Percentiles rank a stretch among this genome's conserved stretches.
These are phyloP conservation scores for Cephonodes hylas DNA, from an alignment of 2,888 invertebrate genomes.

Conservation along the genomic window DNA sequence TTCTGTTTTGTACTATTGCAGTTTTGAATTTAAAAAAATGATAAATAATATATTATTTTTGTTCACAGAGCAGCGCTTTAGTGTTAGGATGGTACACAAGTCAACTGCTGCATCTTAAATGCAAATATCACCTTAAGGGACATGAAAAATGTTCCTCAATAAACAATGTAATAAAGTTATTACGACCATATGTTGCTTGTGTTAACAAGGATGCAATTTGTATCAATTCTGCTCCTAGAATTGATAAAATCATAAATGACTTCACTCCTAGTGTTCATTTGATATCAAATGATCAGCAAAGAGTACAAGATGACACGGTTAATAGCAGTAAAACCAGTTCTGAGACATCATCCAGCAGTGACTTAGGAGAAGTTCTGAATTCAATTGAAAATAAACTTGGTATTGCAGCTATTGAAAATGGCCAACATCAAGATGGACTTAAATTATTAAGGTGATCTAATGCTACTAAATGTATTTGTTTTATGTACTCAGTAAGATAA, in stretches of 20 bases:
- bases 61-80: constrained; percentile 80
- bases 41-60: neutral
- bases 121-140: constrained; percentile 45
- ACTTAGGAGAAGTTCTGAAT: constrained; percentile 78
- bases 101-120: constrained; percentile 74
- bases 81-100: constrained; percentile 84
- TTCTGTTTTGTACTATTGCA: too few relatives aligned
- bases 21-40: too few relatives aligned
- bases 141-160: constrained; percentile 35
- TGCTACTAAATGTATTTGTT: neutral
- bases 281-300: constrained; percentile 60
- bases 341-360: constrained; percentile 55
- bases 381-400: constrained; percentile 83
- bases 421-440: constrained; percentile 75
- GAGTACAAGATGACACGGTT: constrained; percentile 24
- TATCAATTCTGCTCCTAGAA: constrained; percentile 40
- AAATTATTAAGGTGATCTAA: constrained; percentile 73
- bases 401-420: constrained; percentile 80
- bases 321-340: constrained; percentile 31
- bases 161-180: constrained; percentile 42
- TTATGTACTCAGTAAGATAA: neutral
- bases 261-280: constrained; percentile 61
- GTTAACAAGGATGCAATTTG: constrained; percentile 43
- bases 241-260: constrained; percentile 47
- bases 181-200: constrained; percentile 47